Evolutionary conservation across 1,140 invertebrate species (phyloP), one percentile per base, ranked within the genome.

Genomic region (Polypedilum pembai): DNA sequence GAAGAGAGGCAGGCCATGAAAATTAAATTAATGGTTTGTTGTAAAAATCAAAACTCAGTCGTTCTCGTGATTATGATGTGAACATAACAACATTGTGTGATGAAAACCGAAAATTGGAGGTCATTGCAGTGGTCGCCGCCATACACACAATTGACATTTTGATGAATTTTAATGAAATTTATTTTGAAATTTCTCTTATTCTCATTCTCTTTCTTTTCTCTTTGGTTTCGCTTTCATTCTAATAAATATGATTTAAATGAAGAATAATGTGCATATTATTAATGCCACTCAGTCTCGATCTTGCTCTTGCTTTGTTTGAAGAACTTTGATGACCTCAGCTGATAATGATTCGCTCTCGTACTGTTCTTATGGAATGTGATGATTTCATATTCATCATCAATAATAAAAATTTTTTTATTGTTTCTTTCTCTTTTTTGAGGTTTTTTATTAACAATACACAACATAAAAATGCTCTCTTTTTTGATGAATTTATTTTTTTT

Each of bases 11-110:
- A 56, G 45, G 12, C 45, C 8, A 56, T 56, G 17, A 69, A 69
- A 69, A 69, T 69, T 69, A 69, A 69, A 69, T 69, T 69, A 69
- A 69, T 69, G 65, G 18, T 18, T 69, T 69, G 65, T 18, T 69
- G 65, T 69, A 18, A 69, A 56, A 69, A 69, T 69, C 65, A 69
- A 18, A 69, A 20, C 10, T 69, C 65, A 33, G 2, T 33, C 24
- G 5, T 33, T 33, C 24, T 33, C 24, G 18, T 69, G 65, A 69
- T 69, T 69, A 69, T 69, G 65, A 69, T 66, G 65, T 66, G 65
- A 20, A 66, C 45, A 17, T 20, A 66, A 66, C n/a, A 66, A 66
- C n/a, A 66, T 66, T 10, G 17, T 20, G 20, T 69, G 65, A 69
- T n/a, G 45, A 69, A 69, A 69, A 69, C 65, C 65, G 18, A 69